phyloP scores from a whole-genome alignment of 2,113 vertebrate species.

The Lethenteron reissneri region DNA sequence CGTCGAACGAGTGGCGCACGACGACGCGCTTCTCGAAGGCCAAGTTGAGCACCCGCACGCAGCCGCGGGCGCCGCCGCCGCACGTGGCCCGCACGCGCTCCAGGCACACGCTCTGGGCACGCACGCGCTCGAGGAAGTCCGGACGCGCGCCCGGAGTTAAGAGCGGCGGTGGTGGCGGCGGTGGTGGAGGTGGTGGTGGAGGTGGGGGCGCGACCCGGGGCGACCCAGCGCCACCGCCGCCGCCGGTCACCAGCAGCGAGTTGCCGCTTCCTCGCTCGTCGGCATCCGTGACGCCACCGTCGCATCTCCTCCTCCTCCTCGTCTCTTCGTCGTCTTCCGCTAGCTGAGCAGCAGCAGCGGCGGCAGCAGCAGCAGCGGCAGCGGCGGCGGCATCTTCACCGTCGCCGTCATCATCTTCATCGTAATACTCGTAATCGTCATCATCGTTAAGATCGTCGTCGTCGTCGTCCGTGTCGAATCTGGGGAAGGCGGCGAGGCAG shows the following conservation, averaged over 20 bases:
- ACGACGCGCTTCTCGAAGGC: conserved; percentile 21
- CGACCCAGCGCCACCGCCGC: too few relatives aligned
- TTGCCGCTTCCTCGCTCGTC: too few relatives aligned
- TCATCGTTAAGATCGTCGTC: too few relatives aligned
- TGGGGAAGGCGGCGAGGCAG: too few relatives aligned
- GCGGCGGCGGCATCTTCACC: not conserved
- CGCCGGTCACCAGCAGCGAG: too few relatives aligned
- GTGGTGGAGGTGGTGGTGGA: conserved; percentile 14
- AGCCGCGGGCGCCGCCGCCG: conserved; percentile 28
- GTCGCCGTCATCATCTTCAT: too few relatives aligned
- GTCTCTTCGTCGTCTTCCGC: too few relatives aligned
- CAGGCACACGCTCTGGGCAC: conserved; percentile 27
- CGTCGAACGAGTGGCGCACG: conserved; percentile 58
- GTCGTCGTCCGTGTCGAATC: too few relatives aligned
- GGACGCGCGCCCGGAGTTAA: conserved; percentile 19
- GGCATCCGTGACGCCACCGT: too few relatives aligned
- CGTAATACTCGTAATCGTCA: too few relatives aligned
- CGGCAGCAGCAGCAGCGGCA: conserved; percentile 13
- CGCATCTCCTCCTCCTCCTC: too few relatives aligned
- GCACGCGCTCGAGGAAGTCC: conserved; percentile 19
- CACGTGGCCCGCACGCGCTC: conserved; percentile 22
- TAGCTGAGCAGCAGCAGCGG: conserved; percentile 15
- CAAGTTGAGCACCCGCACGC: conserved; percentile 22
- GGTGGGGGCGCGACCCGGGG: not conserved
- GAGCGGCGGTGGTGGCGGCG: conserved; percentile 16